Evolutionary conservation across 2,888 invertebrate species (phyloP).

Genomic region (Bruchidius siliquastri): DNA sequence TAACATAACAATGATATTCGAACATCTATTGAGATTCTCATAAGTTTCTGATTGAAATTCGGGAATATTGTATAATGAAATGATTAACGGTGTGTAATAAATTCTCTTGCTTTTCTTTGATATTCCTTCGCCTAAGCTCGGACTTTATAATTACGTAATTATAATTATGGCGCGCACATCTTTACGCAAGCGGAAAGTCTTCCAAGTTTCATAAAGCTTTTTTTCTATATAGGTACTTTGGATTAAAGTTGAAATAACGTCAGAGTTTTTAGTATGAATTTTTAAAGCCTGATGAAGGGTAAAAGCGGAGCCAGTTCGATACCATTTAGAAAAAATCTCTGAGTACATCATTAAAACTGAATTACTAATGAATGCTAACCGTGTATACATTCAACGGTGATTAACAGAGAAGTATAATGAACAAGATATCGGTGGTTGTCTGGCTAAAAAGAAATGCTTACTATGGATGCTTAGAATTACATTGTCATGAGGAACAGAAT

Average conservation of each 20-base stretch:
- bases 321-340: neutral
- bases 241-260: neutral
- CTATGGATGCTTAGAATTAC: too few species aligned
- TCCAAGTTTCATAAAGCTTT: neutral
- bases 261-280: neutral
- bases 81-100: neutral
- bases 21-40: too few species aligned
- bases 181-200: neutral
- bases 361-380: neutral
- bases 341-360: neutral
- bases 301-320: neutral
- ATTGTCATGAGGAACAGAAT: too few species aligned
- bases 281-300: neutral
- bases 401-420: neutral
- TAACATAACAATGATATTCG: too few species aligned
- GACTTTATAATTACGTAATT: neutral
- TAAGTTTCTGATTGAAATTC: too few species aligned
- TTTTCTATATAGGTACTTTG: neutral
- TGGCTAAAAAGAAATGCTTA: neutral
- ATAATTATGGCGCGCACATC: neutral
- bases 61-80: too few species aligned
- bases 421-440: neutral
- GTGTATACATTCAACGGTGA: neutral
- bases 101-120: neutral
- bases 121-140: neutral